Conservation (phyloP, 2,113 vertebrate genomes). For the Oceanites oceanicus region DNA sequence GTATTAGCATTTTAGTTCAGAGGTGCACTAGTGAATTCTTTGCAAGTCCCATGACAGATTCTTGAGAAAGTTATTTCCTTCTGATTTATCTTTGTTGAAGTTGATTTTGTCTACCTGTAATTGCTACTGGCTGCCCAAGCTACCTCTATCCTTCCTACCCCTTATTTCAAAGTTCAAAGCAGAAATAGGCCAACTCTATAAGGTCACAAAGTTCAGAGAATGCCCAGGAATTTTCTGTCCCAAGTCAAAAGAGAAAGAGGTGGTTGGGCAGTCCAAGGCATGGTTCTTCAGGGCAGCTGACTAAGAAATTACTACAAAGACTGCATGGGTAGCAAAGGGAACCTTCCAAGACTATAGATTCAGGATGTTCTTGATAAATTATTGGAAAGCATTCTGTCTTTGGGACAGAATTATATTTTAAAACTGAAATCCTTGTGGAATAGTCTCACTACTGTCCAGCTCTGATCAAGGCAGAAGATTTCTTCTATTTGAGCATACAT, state of each 20-base stretch:
- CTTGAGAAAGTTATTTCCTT: neutral
- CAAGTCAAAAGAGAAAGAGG: neutral
- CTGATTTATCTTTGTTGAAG: neutral
- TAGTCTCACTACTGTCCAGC: neutral
- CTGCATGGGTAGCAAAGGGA: neutral
- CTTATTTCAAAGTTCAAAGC: neutral
- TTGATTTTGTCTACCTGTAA: neutral
- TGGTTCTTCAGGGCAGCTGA: neutral
- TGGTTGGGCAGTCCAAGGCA: neutral
- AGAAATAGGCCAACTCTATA: neutral
- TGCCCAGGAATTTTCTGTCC: neutral
- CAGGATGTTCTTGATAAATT: neutral
- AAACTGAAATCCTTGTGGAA: neutral
- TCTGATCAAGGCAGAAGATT: neutral
- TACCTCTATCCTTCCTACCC: neutral
- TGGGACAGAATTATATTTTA: neutral
- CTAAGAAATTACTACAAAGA: neutral
- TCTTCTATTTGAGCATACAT: neutral
- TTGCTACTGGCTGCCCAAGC: neutral
- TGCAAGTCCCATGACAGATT: neutral
- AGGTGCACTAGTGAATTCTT: neutral
- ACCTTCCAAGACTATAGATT: neutral
- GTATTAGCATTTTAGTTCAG: neutral
- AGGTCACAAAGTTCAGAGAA: neutral
- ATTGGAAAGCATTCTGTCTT: neutral